phyloP scores from a whole-genome alignment of 1,140 invertebrate species.

The Euglossa dilemma region DNA sequence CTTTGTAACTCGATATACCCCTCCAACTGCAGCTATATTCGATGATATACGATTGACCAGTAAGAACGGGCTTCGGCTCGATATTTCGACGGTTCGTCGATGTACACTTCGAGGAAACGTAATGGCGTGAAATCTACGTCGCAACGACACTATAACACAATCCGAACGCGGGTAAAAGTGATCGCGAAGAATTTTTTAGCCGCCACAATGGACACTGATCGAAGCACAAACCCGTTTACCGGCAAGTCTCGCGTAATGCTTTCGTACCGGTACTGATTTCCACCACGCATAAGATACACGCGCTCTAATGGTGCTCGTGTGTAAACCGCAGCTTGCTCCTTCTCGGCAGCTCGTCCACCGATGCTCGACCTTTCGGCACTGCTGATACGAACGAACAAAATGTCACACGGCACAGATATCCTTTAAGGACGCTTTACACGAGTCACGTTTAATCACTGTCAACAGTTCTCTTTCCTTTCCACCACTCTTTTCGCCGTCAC shows the following conservation, averaged over 20 bases:
- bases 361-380: constrained; percentile 14
- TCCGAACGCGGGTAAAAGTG: constrained; percentile 28
- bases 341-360: background rate
- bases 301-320: background rate
- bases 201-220: background rate
- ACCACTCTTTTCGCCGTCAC: constrained; percentile 28
- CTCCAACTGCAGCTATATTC: background rate
- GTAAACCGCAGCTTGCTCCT: background rate
- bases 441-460: constrained; percentile 61
- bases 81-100: background rate
- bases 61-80: background rate
- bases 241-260: background rate
- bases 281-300: background rate
- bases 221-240: constrained; percentile 19
- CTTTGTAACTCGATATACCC: too few relatives aligned
- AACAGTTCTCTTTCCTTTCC: constrained; percentile 26
- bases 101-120: background rate
- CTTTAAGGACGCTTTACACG: background rate
- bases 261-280: background rate
- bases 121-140: background rate
- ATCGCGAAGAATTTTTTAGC: background rate
- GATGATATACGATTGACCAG: background rate
- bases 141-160: constrained; percentile 36
- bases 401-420: constrained; percentile 34
- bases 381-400: background rate